These are phyloP conservation scores for Nasua narica DNA, from an alignment of 2,797 vertebrate genomes.

Conservation along the genomic window DNA sequence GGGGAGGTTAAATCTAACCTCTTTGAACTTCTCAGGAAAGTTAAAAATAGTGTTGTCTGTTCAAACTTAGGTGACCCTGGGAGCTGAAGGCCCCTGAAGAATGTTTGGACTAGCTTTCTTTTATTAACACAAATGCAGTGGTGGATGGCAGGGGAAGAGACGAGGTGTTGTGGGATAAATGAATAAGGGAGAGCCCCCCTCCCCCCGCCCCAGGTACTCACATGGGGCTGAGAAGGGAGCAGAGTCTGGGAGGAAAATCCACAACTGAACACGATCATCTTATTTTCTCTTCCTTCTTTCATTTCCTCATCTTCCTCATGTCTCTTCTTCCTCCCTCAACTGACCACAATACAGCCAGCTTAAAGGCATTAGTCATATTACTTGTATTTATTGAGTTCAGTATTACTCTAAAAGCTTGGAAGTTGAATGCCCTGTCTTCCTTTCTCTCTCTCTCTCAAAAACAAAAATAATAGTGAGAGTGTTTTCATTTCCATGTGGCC, in stretches of 20 bases:
- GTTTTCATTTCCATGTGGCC: conserved; percentile 27
- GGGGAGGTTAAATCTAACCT: background rate
- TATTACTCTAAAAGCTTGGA: conserved; percentile 50
- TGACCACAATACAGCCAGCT: background rate
- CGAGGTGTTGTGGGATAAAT: background rate
- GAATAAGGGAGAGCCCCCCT: background rate
- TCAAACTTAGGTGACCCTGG: background rate
- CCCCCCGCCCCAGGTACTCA: background rate
- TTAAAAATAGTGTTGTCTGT: background rate
- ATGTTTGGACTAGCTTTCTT: background rate
- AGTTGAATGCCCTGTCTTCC: background rate
- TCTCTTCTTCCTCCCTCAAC: background rate
- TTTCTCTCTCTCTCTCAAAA: background rate
- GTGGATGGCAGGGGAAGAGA: background rate
- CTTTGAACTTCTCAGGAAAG: background rate
- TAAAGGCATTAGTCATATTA: background rate
- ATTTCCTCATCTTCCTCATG: background rate
- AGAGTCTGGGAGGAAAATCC: background rate
- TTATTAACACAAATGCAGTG: background rate
- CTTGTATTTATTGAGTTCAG: conserved; percentile 32
- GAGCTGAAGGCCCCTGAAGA: background rate
- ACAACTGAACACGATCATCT: background rate
- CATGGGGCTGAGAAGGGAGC: background rate
- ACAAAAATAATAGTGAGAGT: conserved; percentile 36
- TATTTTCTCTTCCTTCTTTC: background rate